Evolutionary conservation across 1,140 invertebrate species (phyloP), one percentile per base, ranked within the genome.

Genomic region (Ceratosolen fusciceps): DNA sequence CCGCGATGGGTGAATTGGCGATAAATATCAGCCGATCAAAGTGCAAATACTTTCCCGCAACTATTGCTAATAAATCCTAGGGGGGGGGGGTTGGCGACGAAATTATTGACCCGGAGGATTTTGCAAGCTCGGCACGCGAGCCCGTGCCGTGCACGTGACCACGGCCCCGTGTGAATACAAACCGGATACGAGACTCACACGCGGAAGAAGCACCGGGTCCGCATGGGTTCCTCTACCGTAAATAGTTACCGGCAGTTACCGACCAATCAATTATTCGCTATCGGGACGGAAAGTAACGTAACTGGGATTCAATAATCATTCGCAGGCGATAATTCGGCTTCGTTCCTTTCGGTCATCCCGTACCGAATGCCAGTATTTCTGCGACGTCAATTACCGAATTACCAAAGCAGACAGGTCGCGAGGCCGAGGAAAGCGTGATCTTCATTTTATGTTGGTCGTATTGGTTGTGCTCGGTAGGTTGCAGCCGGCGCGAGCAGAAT

Each of bases 101-200:
- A 56, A 73, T 56, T 73, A 73, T 73, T 34, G 31, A 58, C n/a
- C 43, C 70, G 26, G 0, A 10, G 26, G 14, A 24, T 54, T n/a
- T 49, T 37, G 47, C n/a, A 72, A 56, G 47, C 70, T 31, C 47
- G 24, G 49, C 29, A 10, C 16, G 70, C 47, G 14, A 21, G 7
- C 5, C 10, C 47, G 14, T 7, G 7, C 5, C 10, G 14, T 16
- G 39, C 12, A 43, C 39, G 39, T 43, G 39, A 43, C 39, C 12
- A 7, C 12, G 39, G 19, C 14, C 49, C 2, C 19, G 49, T 21
- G 19, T 14, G 49, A 52, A 52, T 56, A 56, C 54, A 24, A 26
- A 56, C 24, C 26, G 26, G 5, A 3, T 56, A 24, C 14, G 24
- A 56, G 24, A 2, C 24, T 24, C 54, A 56, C 54, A 16, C 12